Evolutionary conservation across 2,888 invertebrate species (phyloP).

Genomic region (Hydriomena furcata): DNA sequence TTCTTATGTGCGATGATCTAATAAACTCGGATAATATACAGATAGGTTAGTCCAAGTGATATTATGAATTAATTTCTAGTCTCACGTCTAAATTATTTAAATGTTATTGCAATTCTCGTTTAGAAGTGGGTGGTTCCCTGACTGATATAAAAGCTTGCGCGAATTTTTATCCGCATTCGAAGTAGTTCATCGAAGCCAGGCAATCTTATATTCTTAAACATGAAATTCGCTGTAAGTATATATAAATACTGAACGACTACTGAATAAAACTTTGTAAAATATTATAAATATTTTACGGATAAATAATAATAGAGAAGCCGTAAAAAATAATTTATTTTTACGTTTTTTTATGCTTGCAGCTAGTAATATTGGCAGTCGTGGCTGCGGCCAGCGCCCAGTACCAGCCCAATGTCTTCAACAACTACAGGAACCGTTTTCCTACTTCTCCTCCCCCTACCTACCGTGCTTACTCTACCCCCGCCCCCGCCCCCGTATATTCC

Average conservation of each 20-base stretch:
- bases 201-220: constrained; percentile 51
- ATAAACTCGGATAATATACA: constrained; percentile 27
- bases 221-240: constrained; percentile 71
- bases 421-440: constrained; percentile 22
- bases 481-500: constrained; percentile 7
- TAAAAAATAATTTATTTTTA: too few relatives aligned
- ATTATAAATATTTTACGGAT: constrained; percentile 3
- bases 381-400: constrained; percentile 56
- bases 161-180: constrained; percentile 72
- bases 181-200: constrained; percentile 72
- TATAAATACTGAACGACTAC: constrained; percentile 6
- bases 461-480: background rate
- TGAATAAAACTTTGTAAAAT: constrained; percentile 18
- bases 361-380: constrained; percentile 53
- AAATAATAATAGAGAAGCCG: too few relatives aligned
- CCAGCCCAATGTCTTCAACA: constrained; percentile 22
- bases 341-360: constrained; percentile 39
- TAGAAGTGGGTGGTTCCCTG: constrained; percentile 70
- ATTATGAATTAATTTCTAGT: constrained; percentile 54
- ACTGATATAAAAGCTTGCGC: constrained; percentile 72
- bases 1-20: constrained; percentile 35
- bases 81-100: constrained; percentile 66
- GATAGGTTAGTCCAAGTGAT: constrained; percentile 42
- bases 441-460: constrained; percentile 19
- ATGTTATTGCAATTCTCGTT: constrained; percentile 68